Evolutionary conservation across 2,888 invertebrate species (phyloP), one percentile per base, ranked within the genome.

Genomic region (Pachliopta kotzebuea): DNA sequence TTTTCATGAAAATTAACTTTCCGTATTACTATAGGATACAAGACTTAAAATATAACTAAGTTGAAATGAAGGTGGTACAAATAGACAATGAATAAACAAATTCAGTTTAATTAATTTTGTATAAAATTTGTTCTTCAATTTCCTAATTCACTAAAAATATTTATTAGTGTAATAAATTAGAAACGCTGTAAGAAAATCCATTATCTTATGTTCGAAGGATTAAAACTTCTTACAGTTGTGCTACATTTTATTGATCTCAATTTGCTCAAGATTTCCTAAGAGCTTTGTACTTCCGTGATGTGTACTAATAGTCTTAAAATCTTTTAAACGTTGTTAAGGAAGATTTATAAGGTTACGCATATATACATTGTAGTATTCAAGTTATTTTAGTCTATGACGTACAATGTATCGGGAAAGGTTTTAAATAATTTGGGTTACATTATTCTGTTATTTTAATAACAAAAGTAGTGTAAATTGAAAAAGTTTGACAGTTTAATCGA

Each of bases 131-230:
- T 37, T 14, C 14, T 37, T 14, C 37, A 37, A 37, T 37, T 45
- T 45, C 18, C 45, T 45, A 45, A 45, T 45, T 45, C n/a, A 18
- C 45, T 45, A 45, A 45, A n/a, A 45, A 45, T 37, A 37, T 45
- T 45, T 45, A 45, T 45, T 45, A 45, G 45, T 45, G 45, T 45
- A 45, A 45, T 45, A 45, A 45, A 45, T 45, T 45, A 45, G 45
- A n/a, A 45, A 45, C 45, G 37, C 37, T 14, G 45, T 45, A 45
- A 45, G 45, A 45, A 45, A 45, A 45, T 14, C 45, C 45, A 45
- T 45, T 45, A 45, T n/a, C 45, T 45, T 45, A n/a, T 18, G 45
- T 45, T 45, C 45, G n/a, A n/a, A 2, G 45, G 45, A 45, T 45
- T 45, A n/a, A n/a, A 45, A 45, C 45, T 45, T 45, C 45, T n/a